Evolutionary conservation across 2,888 invertebrate genomes (phyloP), one percentile per base, ranked within the genome.

Genomic region (Tigriopus californicus): DNA sequence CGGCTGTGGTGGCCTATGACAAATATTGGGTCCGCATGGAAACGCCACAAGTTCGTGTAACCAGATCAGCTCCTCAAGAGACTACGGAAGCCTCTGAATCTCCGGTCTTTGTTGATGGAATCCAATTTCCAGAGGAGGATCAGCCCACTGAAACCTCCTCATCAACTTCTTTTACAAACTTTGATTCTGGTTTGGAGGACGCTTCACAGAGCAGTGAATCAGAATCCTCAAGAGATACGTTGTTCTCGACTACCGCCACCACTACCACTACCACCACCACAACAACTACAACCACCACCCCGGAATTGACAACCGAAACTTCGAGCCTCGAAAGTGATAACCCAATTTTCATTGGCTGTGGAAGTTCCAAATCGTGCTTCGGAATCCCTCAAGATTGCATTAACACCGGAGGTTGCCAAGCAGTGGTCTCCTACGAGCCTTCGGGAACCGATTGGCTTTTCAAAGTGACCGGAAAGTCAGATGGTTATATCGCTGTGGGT

Each of bases 181-280:
- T 47, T n/a, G 47, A 47, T 18, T 18, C 47, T 47, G 22, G 24
- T 1, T 2, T 10, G 24, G 25, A 20, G 11, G 52, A 51, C 1
- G 13, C 68, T 1, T 61, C 69, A 15, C 69, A 69, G 51, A 66
- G 68, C 0, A 61, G 64, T 54, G 48, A 67, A 67, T 12, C 66
- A 66, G 15, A 33, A 13, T 0, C 63, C 55, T 40, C 66, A 68
- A 40, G 65, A 67, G 0, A 68, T 64, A 69, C 74, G 54, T 25
- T 52, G 40, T 12, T 61, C 47, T 40, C 60, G 58, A 42, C 46
- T 33, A 53, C 59, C 52, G 47, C 53, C 52, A 51, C 49, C 24
- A 42, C 44, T 41, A 13, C 47, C 42, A 20, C 61, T 42, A 53
- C 42, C 51, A 60, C 41, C 51, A 61, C 47, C 57, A 58, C 61